Conservation (phyloP, 2,113 vertebrate species). For the Salvelinus namaycush region DNA sequence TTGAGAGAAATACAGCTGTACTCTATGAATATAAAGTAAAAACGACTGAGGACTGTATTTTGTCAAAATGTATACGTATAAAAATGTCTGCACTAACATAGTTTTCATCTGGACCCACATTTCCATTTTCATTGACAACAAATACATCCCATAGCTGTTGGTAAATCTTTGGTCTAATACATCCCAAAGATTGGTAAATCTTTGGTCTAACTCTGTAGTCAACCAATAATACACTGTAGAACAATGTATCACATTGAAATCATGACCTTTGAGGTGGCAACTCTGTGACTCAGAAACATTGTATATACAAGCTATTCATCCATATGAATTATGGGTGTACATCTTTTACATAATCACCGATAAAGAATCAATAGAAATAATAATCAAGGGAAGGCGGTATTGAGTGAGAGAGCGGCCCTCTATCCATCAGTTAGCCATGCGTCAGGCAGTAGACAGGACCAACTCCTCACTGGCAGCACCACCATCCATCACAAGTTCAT, state of each 20-base stretch:
- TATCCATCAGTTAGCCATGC: conserved; percentile 62
- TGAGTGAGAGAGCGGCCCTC: conserved; percentile 51
- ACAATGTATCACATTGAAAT: too few species aligned
- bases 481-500: conserved; percentile 72
- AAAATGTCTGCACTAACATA: not conserved
- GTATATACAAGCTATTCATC: conserved; percentile 44
- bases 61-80: too few species aligned
- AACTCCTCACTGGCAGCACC: conserved; percentile 40
- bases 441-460: conserved; percentile 57
- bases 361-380: conserved; percentile 64
- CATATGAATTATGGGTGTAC: conserved; percentile 61
- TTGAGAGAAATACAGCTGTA: not conserved
- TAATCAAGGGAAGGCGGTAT: conserved; percentile 69
- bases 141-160: not conserved
- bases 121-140: not conserved
- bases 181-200: not conserved
- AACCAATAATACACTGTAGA: too few species aligned
- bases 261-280: too few species aligned
- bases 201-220: too few species aligned
- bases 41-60: too few species aligned
- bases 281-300: conserved; percentile 19
- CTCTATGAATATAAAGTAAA: not conserved
- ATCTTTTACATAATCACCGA: conserved; percentile 69
- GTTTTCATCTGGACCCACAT: not conserved
- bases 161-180: not conserved